phyloP scores from a whole-genome alignment of 2,797 vertebrate species.

The Falco biarmicus region DNA sequence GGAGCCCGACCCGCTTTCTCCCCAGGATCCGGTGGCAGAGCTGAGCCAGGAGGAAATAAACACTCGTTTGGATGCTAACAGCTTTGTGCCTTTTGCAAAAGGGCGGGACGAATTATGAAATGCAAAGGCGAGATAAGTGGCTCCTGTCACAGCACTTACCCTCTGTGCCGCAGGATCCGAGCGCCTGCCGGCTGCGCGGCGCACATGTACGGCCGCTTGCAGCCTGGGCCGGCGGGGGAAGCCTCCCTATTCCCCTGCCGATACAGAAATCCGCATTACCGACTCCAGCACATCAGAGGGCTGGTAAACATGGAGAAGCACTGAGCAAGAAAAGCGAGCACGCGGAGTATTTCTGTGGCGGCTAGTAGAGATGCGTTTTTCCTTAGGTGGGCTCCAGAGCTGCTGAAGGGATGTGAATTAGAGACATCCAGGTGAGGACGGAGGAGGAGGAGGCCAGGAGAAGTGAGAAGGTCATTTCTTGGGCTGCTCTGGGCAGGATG shows the following conservation, averaged over 20 bases:
- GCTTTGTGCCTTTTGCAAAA: neutral
- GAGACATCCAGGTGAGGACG: neutral
- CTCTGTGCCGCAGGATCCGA: neutral
- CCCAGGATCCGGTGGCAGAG: neutral
- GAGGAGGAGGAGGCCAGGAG: neutral
- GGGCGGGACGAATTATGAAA: conserved; percentile 57
- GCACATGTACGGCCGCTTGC: neutral
- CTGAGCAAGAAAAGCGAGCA: fast-evolving
- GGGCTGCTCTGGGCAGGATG: conserved; percentile 23
- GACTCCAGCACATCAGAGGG: neutral
- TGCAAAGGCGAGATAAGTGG: conserved; percentile 4
- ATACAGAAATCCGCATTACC: neutral
- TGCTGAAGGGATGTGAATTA: neutral
- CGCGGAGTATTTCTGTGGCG: fast-evolving
- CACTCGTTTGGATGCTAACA: neutral
- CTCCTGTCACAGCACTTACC: neutral
- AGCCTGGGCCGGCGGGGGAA: neutral
- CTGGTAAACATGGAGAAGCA: neutral
- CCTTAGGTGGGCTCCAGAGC: neutral
- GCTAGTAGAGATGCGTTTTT: neutral
- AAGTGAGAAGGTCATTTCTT: conserved; percentile 26
- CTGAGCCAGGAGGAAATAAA: neutral
- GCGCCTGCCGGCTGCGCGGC: neutral
- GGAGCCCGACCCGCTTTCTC: neutral
- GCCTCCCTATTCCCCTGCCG: neutral